These are phyloP conservation scores for Meloidogyne hapla DNA, from an alignment of 1,140 invertebrate genomes.

Conservation along the genomic window DNA sequence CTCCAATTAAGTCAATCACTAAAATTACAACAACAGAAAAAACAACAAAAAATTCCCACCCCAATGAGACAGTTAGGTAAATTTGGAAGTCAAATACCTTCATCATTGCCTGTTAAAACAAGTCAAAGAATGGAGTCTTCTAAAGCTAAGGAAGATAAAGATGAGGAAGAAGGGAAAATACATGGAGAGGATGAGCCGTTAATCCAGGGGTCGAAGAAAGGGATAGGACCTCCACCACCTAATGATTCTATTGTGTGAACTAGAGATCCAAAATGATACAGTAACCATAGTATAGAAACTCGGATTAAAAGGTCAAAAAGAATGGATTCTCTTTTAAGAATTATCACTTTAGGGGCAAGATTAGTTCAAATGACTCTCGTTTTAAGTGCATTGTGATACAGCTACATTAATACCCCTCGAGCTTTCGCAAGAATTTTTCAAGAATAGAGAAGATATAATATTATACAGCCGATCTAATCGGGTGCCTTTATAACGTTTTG, in stretches of 20 bases:
- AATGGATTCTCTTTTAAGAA: too few species aligned
- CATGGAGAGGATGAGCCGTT: conserved; percentile 6
- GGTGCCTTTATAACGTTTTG: too few species aligned
- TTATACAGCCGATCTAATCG: too few species aligned
- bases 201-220: neutral
- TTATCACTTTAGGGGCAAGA: too few species aligned
- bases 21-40: conserved; percentile 5
- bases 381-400: too few species aligned
- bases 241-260: neutral
- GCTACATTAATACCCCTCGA: too few species aligned
- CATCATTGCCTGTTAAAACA: neutral
- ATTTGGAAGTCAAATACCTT: neutral
- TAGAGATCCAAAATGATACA: neutral
- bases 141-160: neutral
- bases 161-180: neutral
- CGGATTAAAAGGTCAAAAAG: too few species aligned
- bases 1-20: conserved; percentile 10
- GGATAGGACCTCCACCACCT: neutral
- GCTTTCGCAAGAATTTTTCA: too few species aligned
- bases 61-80: neutral
- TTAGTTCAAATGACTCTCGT: too few species aligned
- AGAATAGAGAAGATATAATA: too few species aligned
- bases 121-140: neutral
- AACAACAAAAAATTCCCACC: neutral
- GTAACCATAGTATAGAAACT: too few species aligned